phyloP scores from a whole-genome alignment of 2,113 vertebrate species.

The Phoxinus phoxinus region DNA sequence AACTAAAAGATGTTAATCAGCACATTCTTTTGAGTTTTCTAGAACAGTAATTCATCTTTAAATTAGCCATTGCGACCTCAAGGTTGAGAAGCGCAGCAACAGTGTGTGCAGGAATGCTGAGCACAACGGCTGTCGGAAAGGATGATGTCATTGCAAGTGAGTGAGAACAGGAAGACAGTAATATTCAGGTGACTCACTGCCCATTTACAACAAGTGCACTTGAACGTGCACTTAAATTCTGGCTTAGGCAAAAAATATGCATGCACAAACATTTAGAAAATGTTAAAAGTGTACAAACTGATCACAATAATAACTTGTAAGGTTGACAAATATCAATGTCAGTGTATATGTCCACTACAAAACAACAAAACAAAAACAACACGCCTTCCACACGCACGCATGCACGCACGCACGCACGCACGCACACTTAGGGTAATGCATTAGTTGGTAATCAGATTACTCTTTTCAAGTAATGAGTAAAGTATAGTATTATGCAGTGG shows the following conservation, averaged over 20 bases:
- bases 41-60: not conserved
- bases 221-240: not conserved
- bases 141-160: conserved; percentile 45
- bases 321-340: not conserved
- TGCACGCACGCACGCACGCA: too few relatives aligned
- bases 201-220: conserved; percentile 31
- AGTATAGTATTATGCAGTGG: too few relatives aligned
- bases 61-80: not conserved
- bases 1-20: not conserved
- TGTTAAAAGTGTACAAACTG: not conserved
- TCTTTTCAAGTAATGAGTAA: too few relatives aligned
- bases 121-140: not conserved
- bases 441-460: too few relatives aligned
- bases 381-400: too few relatives aligned
- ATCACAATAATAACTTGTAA: not conserved
- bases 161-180: conserved; percentile 33
- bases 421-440: too few relatives aligned
- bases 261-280: not conserved
- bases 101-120: conserved; percentile 32
- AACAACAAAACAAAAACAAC: not conserved
- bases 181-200: conserved; percentile 16
- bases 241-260: not conserved
- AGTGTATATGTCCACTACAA: not conserved
- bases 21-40: not conserved
- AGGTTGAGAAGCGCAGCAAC: not conserved